phyloP scores from a whole-genome alignment of 92 coral and sea anemone species.

The Epizoanthus illoricatus region DNA sequence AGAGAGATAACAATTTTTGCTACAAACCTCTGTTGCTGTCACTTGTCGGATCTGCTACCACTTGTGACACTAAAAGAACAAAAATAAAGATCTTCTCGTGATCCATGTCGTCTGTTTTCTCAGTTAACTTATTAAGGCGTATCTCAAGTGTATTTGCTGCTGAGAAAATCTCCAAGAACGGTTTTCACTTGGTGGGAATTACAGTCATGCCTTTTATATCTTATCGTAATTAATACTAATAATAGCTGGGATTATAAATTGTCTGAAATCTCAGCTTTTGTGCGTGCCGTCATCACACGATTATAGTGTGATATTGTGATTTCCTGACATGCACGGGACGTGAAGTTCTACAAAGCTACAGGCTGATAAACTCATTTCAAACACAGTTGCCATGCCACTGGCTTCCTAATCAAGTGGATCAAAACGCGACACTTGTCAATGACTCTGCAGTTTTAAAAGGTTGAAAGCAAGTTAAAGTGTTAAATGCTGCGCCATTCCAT shows the following conservation, averaged over 20 bases:
- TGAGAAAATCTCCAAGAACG: neutral
- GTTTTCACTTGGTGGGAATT: slow-evolving; percentile 11
- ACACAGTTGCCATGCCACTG: neutral
- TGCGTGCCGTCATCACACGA: slow-evolving; percentile 28
- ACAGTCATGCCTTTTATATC: slow-evolving; percentile 28
- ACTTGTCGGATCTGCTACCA: neutral
- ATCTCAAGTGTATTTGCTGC: neutral
- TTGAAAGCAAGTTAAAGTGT: neutral
- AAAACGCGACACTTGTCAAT: neutral
- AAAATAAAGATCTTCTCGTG: neutral
- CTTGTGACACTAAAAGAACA: slow-evolving; percentile 1
- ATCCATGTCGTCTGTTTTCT: neutral
- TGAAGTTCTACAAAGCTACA: slow-evolving; percentile 31
- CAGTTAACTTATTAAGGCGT: neutral
- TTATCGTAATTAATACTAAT: slow-evolving; percentile 27
- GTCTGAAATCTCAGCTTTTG: slow-evolving; percentile 34
- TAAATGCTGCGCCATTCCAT: neutral
- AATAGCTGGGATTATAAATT: slow-evolving; percentile 30
- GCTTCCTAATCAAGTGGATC: slow-evolving; percentile 27
- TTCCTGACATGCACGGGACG: slow-evolving; percentile 21
- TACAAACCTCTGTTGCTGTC: slow-evolving; percentile 1
- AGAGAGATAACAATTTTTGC: neutral
- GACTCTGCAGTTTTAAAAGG: slow-evolving; percentile 1
- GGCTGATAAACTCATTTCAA: slow-evolving; percentile 17
- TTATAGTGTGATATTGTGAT: slow-evolving; percentile 31